Conservation (phyloP, 2,797 vertebrate genomes). For the Crenichthys baileyi region DNA sequence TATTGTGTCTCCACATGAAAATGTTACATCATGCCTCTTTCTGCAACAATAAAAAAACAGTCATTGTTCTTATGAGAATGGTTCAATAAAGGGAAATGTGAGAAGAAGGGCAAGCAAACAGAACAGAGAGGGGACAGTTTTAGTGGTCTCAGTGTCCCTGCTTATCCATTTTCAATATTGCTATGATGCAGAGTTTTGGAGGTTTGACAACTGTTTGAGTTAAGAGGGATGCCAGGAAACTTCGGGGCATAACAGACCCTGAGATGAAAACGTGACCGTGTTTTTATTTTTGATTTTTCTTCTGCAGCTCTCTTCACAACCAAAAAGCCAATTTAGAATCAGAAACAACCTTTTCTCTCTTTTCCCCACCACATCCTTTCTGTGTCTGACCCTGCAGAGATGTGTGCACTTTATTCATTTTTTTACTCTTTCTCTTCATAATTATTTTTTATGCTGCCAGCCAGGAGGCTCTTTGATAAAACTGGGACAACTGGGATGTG, state of each 20-base stretch:
- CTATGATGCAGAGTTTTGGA: conserved; percentile 22
- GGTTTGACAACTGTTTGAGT: conserved; percentile 34
- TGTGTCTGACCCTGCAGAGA: conserved; percentile 51
- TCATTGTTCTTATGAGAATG: conserved; percentile 9
- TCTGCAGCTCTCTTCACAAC: conserved; percentile 30
- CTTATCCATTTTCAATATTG: conserved; percentile 8
- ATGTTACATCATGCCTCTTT: conserved; percentile 35
- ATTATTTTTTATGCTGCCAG: conserved; percentile 48
- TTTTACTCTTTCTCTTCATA: conserved; percentile 33
- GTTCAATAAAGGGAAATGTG: conserved; percentile 22
- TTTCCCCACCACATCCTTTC: not conserved
- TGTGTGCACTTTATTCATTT: conserved; percentile 51
- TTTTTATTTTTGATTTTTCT: conserved; percentile 12
- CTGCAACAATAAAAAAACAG: not conserved
- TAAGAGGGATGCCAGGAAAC: conserved; percentile 44
- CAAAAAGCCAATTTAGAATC: conserved; percentile 44
- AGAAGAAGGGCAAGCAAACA: not conserved
- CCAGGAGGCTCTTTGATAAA: conserved; percentile 55
- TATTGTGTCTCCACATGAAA: conserved; percentile 38
- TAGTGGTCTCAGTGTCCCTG: conserved; percentile 10
- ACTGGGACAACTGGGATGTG: conserved; percentile 60
- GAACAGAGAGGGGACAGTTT: not conserved
- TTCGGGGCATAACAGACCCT: conserved; percentile 48
- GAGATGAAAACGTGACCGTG: conserved; percentile 55
- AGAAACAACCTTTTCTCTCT: conserved; percentile 25